Evolutionary conservation across 2,888 invertebrate genomes (phyloP).

Genomic region (Entomobrya proxima): DNA sequence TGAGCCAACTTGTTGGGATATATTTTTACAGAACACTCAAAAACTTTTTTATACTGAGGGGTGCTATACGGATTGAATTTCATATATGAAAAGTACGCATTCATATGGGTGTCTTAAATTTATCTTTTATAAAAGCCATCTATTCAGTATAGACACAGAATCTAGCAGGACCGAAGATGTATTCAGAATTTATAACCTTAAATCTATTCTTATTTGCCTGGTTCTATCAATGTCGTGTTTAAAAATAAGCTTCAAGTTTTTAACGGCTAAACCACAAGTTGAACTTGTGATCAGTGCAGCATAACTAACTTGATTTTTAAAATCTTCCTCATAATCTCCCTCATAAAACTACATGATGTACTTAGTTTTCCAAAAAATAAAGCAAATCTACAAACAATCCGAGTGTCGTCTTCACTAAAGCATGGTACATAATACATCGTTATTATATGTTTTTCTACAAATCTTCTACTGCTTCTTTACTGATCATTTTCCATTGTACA

Average conservation of each 20-base stretch:
- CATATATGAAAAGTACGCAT: not conserved
- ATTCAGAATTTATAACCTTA: too few relatives aligned
- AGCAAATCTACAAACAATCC: not conserved
- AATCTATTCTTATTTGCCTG: too few relatives aligned
- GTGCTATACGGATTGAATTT: slow-evolving; percentile 45
- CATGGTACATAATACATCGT: not conserved
- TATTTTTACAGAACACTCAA: slow-evolving; percentile 42
- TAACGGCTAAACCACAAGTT: slow-evolving; percentile 42
- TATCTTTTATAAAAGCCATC: not conserved
- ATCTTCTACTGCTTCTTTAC: not conserved
- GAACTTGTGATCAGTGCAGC: slow-evolving; percentile 35
- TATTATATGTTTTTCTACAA: not conserved
- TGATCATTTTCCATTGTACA: not conserved
- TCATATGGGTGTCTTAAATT: not conserved
- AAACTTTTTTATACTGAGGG: not conserved
- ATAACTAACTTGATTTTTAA: slow-evolving; percentile 43
- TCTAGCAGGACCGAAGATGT: too few relatives aligned
- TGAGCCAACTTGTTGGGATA: slow-evolving; percentile 29
- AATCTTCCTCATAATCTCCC: not conserved
- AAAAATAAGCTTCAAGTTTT: slow-evolving; percentile 23
- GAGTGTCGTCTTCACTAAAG: not conserved
- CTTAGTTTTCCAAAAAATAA: slow-evolving; percentile 15
- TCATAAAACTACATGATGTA: not conserved
- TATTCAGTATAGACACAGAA: too few relatives aligned
- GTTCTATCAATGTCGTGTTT: slow-evolving; percentile 22